Evolutionary conservation across 2,888 invertebrate genomes (phyloP).

Genomic region (Trisateles emortualis): DNA sequence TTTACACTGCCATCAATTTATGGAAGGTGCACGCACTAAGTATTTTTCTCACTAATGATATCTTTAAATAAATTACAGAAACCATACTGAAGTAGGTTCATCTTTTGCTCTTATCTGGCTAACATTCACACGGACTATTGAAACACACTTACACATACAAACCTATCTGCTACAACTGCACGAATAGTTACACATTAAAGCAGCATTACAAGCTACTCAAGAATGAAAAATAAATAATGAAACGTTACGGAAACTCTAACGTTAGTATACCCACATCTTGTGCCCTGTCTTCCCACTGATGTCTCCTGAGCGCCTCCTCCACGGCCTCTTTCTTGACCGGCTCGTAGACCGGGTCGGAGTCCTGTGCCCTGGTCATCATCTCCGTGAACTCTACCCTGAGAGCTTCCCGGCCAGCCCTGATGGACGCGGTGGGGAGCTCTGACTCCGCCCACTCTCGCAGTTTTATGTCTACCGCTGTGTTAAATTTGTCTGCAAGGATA

Average conservation of each 20-base stretch:
- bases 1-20: no score
- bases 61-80: no score
- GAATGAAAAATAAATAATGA: neutral
- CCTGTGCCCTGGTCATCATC: conserved; percentile 72
- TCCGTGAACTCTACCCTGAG: conserved; percentile 75
- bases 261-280: conserved; percentile 79
- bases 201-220: no score
- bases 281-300: conserved; percentile 98
- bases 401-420: conserved; percentile 91
- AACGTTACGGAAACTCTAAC: no score
- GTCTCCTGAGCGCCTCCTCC: conserved; percentile 93
- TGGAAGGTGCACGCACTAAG: no score
- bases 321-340: conserved; percentile 95
- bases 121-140: no score
- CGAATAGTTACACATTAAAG: no score
- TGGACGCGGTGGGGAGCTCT: conserved; percentile 91
- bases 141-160: no score
- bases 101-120: no score
- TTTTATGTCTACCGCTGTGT: conserved; percentile 97
- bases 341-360: conserved; percentile 96
- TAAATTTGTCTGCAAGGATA: conserved; percentile 89
- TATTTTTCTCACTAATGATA: no score
- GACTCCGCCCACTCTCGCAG: conserved; percentile 98
- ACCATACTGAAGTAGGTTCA: no score
- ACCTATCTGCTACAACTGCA: no score